phyloP scores from a whole-genome alignment of 1,140 invertebrate species.

The Meteorus sp. region DNA sequence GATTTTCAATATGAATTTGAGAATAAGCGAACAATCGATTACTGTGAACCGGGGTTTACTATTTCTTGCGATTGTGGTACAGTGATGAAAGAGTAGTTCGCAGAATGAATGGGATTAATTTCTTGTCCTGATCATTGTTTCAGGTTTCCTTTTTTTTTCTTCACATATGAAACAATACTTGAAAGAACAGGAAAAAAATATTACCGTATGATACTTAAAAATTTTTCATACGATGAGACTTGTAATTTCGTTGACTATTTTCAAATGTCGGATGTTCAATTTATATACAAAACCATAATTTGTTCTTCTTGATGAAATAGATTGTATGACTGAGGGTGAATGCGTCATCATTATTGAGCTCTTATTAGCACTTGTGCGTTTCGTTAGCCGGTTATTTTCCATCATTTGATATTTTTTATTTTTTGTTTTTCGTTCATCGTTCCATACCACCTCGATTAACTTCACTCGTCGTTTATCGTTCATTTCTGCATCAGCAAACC shows the following conservation, averaged over 20 bases:
- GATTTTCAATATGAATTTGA: constrained; percentile 15
- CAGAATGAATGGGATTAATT: neutral
- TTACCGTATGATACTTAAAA: too few relatives aligned
- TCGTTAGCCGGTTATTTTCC: constrained; percentile 23
- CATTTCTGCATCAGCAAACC: too few relatives aligned
- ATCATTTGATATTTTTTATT: constrained; percentile 12
- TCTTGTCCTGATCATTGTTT: constrained; percentile 8
- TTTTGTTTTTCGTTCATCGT: constrained; percentile 25
- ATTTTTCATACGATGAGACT: too few relatives aligned
- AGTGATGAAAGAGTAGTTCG: neutral
- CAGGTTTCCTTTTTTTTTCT: constrained; percentile 10
- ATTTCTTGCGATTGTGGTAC: constrained; percentile 6
- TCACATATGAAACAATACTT: constrained; percentile 8
- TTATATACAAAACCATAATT: neutral
- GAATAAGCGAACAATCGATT: neutral
- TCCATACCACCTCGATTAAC: too few relatives aligned
- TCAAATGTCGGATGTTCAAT: neutral
- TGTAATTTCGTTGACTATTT: too few relatives aligned
- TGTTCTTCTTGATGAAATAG: constrained; percentile 1
- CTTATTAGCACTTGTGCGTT: neutral
- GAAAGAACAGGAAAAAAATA: constrained; percentile 9
- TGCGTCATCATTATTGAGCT: constrained; percentile 7
- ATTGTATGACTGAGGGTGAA: neutral
- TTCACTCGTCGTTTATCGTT: too few relatives aligned
- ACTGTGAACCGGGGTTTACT: constrained; percentile 9